phyloP scores from a whole-genome alignment of 2,888 invertebrate genomes.

The Xanthostigma xanthostigma region DNA sequence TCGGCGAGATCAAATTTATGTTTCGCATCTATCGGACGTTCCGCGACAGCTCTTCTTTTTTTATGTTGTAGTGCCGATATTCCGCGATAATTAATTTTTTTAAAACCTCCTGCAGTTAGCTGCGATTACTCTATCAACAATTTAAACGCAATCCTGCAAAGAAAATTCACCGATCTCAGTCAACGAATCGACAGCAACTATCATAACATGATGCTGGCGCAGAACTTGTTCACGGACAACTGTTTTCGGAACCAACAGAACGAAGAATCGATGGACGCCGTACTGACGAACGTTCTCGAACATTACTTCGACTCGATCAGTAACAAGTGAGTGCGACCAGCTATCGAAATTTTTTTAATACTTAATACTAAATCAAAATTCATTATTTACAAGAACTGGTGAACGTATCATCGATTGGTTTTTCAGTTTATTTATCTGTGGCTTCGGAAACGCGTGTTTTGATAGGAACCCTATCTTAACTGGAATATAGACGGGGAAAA shows the following conservation, averaged over 20 bases:
- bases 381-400: too few relatives aligned
- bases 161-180: slow-evolving; percentile 18
- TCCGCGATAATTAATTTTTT: background rate
- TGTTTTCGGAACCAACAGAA: slow-evolving; percentile 50
- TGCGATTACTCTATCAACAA: slow-evolving; percentile 11
- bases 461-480: too few relatives aligned
- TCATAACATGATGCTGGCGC: slow-evolving; percentile 42
- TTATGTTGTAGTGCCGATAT: too few relatives aligned
- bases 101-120: slow-evolving; percentile 8
- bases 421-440: too few relatives aligned
- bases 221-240: slow-evolving; percentile 48
- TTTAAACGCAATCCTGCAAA: slow-evolving; percentile 13
- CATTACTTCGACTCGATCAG: slow-evolving; percentile 45
- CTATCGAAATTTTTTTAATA: background rate
- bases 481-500: background rate
- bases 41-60: too few relatives aligned
- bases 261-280: slow-evolving; percentile 40
- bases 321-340: slow-evolving; percentile 37
- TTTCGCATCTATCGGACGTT: too few relatives aligned
- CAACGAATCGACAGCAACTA: slow-evolving; percentile 31
- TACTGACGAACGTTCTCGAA: slow-evolving; percentile 44
- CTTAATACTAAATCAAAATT: too few relatives aligned
- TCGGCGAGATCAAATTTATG: too few relatives aligned
- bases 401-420: too few relatives aligned
- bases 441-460: background rate